phyloP scores from a whole-genome alignment of 2,797 vertebrate species.

The Orestias chungarensis region DNA sequence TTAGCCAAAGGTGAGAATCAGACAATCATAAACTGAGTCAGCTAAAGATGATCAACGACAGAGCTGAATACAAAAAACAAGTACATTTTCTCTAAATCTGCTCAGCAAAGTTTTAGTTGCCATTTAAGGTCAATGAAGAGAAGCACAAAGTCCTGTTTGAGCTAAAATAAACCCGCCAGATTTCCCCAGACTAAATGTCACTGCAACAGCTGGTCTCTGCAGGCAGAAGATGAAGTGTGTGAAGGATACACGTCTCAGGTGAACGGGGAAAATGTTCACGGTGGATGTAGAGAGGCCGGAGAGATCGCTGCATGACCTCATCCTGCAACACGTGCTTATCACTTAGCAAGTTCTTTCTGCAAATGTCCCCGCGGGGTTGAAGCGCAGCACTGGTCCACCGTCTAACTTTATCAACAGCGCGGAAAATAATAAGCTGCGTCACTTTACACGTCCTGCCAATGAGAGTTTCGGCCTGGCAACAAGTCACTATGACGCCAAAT shows the following conservation, averaged over 20 bases:
- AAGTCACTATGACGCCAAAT: constrained; percentile 37
- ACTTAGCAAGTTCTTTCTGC: constrained; percentile 51
- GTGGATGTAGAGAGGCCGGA: constrained; percentile 32
- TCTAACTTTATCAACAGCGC: constrained; percentile 50
- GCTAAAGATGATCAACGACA: background rate
- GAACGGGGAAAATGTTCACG: constrained; percentile 56
- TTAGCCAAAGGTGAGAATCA: background rate
- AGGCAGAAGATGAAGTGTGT: constrained; percentile 52
- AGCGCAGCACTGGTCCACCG: constrained; percentile 18
- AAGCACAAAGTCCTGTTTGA: constrained; percentile 40
- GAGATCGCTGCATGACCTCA: constrained; percentile 45
- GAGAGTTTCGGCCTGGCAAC: constrained; percentile 19
- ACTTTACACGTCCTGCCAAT: constrained; percentile 36
- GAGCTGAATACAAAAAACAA: too few species aligned
- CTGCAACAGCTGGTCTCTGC: constrained; percentile 63
- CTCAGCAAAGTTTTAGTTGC: constrained; percentile 55
- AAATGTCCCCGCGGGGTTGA: constrained; percentile 30
- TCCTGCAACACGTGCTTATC: constrained; percentile 45
- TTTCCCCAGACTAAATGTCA: constrained; percentile 64
- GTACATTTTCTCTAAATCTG: too few species aligned
- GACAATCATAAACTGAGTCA: constrained; percentile 1
- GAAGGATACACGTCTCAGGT: constrained; percentile 57
- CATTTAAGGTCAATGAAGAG: constrained; percentile 67
- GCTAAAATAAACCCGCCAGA: constrained; percentile 66
- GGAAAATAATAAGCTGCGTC: constrained; percentile 45